A percentile compares a stretch with the other conserved stretches of the same genome.
Evolutionary conservation across 1,140 invertebrate genomes (phyloP).

Genomic region (Euschistus heros): DNA sequence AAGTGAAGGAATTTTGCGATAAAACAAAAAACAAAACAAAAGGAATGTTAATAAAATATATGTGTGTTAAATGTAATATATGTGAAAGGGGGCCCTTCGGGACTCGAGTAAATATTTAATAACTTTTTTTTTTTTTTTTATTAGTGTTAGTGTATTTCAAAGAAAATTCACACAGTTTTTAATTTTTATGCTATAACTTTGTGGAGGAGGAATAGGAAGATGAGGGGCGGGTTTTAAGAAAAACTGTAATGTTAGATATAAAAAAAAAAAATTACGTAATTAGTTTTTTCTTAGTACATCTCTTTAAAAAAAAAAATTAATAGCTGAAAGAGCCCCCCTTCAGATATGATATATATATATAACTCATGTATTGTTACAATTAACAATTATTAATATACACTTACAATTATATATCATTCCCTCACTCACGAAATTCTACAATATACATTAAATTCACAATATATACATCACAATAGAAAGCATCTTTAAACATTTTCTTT

Average conservation of each 20-base stretch:
- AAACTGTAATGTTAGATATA: no score
- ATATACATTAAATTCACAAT: constrained; percentile 8
- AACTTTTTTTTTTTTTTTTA: not conserved
- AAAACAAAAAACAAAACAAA: not conserved
- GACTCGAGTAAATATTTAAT: not conserved
- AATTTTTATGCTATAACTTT: not conserved
- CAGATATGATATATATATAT: not conserved
- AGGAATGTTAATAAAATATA: constrained; percentile 5
- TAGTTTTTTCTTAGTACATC: no score
- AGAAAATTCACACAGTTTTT: not conserved
- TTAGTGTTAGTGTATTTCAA: not conserved
- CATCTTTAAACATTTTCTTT: not conserved
- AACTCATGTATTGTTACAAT: not conserved
- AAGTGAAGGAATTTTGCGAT: constrained; percentile 7
- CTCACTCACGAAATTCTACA: constrained; percentile 14
- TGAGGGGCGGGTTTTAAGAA: not conserved
- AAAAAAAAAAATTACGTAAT: no score
- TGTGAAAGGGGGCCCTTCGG: constrained; percentile 9
- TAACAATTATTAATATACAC: not conserved
- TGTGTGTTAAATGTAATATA: not conserved
- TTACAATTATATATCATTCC: not conserved
- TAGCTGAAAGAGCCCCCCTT: constrained; percentile 7
- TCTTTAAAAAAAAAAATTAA: no score
- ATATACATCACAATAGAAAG: not conserved
- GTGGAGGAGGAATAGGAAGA: not conserved